Percentiles rank a stretch among this genome's conserved stretches.
phyloP scores from a whole-genome alignment of 2,888 invertebrate species.

The Nephrotoma flavescens region DNA sequence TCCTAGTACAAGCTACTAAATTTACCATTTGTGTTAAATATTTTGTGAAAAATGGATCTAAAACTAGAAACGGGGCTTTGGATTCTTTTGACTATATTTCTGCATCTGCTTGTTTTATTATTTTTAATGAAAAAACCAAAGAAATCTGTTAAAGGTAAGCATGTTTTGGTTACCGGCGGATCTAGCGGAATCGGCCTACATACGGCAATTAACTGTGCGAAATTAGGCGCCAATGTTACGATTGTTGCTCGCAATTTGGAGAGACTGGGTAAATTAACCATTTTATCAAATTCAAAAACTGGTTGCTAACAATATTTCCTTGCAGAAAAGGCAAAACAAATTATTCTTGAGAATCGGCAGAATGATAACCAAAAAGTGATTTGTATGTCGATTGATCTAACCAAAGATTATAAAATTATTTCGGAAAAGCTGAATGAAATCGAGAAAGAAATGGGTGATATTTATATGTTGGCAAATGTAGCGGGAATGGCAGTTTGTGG shows the following conservation, averaged over 20 bases:
- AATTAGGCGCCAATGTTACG: slow-evolving; percentile 76
- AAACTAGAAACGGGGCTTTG: slow-evolving; percentile 18
- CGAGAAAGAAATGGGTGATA: slow-evolving; percentile 57
- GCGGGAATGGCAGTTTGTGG: slow-evolving; percentile 79
- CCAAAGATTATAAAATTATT: slow-evolving; percentile 44
- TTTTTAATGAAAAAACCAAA: slow-evolving; percentile 22
- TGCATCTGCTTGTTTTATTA: slow-evolving; percentile 20
- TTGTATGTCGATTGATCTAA: slow-evolving; percentile 52
- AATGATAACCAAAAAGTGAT: slow-evolving; percentile 43
- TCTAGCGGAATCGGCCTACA: slow-evolving; percentile 91
- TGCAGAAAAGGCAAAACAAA: slow-evolving; percentile 39
- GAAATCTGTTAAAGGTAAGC: slow-evolving; percentile 32
- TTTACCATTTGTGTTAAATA: no score
- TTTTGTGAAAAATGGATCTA: slow-evolving; percentile 3
- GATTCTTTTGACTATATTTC: slow-evolving; percentile 19
- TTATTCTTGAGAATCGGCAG: slow-evolving; percentile 38
- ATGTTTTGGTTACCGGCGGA: slow-evolving; percentile 76
- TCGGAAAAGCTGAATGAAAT: slow-evolving; percentile 40
- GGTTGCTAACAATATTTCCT: slow-evolving; percentile 1
- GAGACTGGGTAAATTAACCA: slow-evolving; percentile 39
- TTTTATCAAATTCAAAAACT: slow-evolving; percentile 5
- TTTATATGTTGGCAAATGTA: slow-evolving; percentile 85
- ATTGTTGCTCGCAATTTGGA: slow-evolving; percentile 70
- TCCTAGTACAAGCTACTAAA: no score
- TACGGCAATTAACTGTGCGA: slow-evolving; percentile 60